phyloP scores from a whole-genome alignment of 2,113 vertebrate species.

The Camelus bactrianus region DNA sequence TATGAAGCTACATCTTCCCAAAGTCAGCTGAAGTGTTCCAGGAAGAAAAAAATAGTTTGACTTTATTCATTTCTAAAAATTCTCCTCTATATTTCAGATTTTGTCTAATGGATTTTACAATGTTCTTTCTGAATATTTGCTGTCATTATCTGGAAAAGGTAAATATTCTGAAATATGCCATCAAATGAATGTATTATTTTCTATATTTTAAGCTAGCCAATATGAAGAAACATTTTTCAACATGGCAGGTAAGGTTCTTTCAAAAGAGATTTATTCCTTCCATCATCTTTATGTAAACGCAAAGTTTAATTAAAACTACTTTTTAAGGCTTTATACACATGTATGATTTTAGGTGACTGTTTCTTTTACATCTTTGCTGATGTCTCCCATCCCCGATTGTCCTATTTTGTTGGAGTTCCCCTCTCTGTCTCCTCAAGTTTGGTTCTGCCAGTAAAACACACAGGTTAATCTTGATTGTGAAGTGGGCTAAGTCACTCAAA shows the following conservation, averaged over 20 bases:
- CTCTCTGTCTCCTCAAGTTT: neutral
- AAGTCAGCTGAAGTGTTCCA: neutral
- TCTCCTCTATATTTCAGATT: neutral
- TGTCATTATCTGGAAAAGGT: neutral
- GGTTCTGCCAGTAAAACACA: neutral
- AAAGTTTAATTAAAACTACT: neutral
- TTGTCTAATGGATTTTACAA: neutral
- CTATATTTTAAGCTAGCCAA: neutral
- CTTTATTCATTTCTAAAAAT: neutral
- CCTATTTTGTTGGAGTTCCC: neutral
- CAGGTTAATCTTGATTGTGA: neutral
- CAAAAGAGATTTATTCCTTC: neutral
- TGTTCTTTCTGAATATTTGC: neutral
- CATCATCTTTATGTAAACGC: neutral
- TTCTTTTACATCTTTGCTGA: neutral
- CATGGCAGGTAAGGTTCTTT: neutral
- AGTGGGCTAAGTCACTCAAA: neutral
- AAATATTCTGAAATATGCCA: neutral
- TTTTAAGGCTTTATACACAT: neutral
- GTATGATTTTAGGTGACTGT: neutral
- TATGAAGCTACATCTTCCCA: neutral
- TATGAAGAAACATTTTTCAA: neutral
- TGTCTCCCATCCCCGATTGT: fast-evolving
- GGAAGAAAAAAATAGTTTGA: neutral
- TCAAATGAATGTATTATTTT: neutral